Conservation (phyloP, 2,113 vertebrate genomes). For the Heteronetta atricapilla region DNA sequence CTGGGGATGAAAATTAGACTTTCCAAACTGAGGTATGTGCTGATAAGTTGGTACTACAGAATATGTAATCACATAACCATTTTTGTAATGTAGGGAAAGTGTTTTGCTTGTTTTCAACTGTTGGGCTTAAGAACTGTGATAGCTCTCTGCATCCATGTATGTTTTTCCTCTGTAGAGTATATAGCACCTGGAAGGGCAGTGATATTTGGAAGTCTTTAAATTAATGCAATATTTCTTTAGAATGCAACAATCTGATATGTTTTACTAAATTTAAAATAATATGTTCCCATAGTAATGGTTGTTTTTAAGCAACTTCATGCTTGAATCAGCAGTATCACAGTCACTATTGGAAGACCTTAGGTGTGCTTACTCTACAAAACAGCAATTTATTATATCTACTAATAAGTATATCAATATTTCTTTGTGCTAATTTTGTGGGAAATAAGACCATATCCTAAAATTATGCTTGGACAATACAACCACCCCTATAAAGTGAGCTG, state of each 20-base stretch:
- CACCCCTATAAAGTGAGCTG: background rate
- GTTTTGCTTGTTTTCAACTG: constrained; percentile 28
- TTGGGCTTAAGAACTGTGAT: background rate
- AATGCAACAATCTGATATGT: background rate
- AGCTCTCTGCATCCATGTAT: background rate
- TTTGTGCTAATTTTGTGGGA: background rate
- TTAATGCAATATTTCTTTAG: background rate
- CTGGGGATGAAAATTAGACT: constrained; percentile 14
- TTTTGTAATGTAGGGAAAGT: constrained; percentile 14
- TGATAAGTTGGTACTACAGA: constrained; percentile 26
- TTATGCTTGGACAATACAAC: background rate
- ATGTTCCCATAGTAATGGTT: background rate
- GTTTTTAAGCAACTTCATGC: background rate
- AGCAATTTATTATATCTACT: background rate
- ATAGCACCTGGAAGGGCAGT: background rate
- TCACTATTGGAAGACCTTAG: background rate
- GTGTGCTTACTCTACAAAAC: background rate
- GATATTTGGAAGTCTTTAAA: background rate
- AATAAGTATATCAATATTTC: background rate
- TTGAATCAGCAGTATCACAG: background rate
- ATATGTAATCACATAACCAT: background rate
- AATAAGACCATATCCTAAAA: background rate
- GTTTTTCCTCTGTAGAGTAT: background rate
- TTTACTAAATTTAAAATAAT: background rate
- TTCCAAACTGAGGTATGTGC: constrained; percentile 3